phyloP scores from a whole-genome alignment of 2,113 vertebrate genomes.

The Odobenus rosmarus region DNA sequence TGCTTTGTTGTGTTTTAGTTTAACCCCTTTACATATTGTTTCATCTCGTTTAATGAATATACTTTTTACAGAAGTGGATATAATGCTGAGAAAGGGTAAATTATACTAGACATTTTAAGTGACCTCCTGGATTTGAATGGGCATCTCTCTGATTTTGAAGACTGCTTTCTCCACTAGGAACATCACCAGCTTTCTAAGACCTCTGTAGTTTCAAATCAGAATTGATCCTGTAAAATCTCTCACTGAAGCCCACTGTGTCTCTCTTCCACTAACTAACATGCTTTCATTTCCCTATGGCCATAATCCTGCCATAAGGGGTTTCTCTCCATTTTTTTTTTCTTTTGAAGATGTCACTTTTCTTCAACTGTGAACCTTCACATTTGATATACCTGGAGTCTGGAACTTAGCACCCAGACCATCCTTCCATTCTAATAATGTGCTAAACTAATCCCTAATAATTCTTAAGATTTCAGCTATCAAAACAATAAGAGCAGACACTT shows the following conservation, averaged over 20 bases:
- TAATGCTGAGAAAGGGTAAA: background rate
- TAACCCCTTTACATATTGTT: background rate
- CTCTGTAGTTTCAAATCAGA: background rate
- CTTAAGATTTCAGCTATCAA: background rate
- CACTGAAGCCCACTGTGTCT: background rate
- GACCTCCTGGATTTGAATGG: background rate
- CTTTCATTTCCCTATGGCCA: background rate
- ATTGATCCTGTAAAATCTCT: background rate
- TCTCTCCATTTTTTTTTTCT: background rate
- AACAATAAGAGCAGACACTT: background rate
- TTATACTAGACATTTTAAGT: background rate
- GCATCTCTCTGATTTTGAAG: background rate
- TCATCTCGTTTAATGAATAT: background rate
- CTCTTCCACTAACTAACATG: rapidly evolving
- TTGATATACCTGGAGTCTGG: background rate
- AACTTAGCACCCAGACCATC: background rate
- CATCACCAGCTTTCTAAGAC: background rate
- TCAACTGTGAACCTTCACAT: background rate
- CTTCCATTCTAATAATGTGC: background rate
- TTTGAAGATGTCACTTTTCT: background rate
- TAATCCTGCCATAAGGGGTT: background rate
- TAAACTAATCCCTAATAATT: background rate
- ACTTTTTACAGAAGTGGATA: background rate
- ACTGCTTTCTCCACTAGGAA: background rate
- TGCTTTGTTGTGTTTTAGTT: background rate